Percentiles rank a stretch among this genome's conserved stretches.
Evolutionary conservation across 2,888 invertebrate species (phyloP).

Genomic region (Antitype chi): DNA sequence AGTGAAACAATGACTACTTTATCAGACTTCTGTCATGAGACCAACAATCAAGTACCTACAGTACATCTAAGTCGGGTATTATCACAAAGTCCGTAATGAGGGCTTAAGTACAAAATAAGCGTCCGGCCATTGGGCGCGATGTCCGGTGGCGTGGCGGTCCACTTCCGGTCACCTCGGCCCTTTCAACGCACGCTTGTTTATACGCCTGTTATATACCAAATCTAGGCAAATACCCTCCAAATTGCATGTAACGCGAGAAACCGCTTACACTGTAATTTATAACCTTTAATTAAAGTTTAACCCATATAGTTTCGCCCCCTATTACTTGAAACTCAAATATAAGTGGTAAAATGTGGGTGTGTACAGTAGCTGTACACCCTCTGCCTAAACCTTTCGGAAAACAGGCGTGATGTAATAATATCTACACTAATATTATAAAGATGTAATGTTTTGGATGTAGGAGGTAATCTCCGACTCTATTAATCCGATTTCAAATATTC

Average conservation of each 20-base stretch:
- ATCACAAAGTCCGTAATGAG: constrained; percentile 68
- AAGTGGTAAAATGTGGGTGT: background rate
- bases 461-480: background rate
- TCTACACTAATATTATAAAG: background rate
- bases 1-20: no score
- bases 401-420: background rate
- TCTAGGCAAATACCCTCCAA: constrained; percentile 26
- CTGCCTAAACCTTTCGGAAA: background rate
- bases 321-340: background rate
- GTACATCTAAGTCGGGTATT: constrained; percentile 50
- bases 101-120: constrained; percentile 69
- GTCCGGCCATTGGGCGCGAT: constrained; percentile 67
- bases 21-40: background rate
- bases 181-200: constrained; percentile 59
- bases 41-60: background rate
- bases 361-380: background rate
- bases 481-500: background rate
- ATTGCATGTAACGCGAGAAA: constrained; percentile 36
- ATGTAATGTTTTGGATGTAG: background rate
- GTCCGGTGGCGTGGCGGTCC: constrained; percentile 63
- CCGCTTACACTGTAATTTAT: constrained; percentile 11
- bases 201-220: constrained; percentile 38
- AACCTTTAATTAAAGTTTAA: constrained; percentile 34
- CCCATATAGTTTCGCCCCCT: background rate
- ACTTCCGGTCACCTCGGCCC: constrained; percentile 61